These are phyloP conservation scores for Thereva unica DNA, from an alignment of 2,888 invertebrate species.

Conservation along the genomic window DNA sequence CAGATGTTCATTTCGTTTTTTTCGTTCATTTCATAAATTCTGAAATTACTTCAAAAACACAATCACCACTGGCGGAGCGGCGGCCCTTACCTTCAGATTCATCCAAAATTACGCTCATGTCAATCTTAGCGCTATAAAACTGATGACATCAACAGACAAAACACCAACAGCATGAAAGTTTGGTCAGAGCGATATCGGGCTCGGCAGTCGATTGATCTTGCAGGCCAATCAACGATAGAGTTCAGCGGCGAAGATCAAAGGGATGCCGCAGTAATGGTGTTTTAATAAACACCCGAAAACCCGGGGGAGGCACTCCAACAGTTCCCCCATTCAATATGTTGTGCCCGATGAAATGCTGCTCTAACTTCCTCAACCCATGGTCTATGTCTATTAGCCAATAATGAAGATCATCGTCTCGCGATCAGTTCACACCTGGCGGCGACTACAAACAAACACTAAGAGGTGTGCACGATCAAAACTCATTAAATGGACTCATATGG, in stretches of 20 bases:
- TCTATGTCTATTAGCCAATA: constrained; percentile 29
- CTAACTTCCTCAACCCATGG: constrained; percentile 1
- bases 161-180: constrained; percentile 8
- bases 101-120: background rate
- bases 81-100: constrained; percentile 5
- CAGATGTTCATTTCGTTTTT: no score
- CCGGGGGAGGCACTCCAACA: constrained; percentile 7
- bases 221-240: constrained; percentile 28
- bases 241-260: constrained; percentile 29
- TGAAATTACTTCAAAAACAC: no score
- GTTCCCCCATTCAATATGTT: constrained; percentile 6
- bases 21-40: no score
- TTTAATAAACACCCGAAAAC: constrained; percentile 23
- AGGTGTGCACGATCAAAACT: constrained; percentile 35
- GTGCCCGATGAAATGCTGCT: background rate
- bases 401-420: constrained; percentile 31
- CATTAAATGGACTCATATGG: constrained; percentile 36
- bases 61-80: no score
- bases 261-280: constrained; percentile 18
- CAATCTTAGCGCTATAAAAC: background rate
- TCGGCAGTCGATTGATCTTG: constrained; percentile 16
- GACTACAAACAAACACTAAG: constrained; percentile 31
- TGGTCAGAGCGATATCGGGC: constrained; percentile 16
- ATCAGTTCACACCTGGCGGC: constrained; percentile 35
- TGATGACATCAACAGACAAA: constrained; percentile 25